Evolutionary conservation across 2,113 vertebrate genomes (phyloP), one percentile per base, ranked within the genome.

Genomic region (Sebastes schlegelii): DNA sequence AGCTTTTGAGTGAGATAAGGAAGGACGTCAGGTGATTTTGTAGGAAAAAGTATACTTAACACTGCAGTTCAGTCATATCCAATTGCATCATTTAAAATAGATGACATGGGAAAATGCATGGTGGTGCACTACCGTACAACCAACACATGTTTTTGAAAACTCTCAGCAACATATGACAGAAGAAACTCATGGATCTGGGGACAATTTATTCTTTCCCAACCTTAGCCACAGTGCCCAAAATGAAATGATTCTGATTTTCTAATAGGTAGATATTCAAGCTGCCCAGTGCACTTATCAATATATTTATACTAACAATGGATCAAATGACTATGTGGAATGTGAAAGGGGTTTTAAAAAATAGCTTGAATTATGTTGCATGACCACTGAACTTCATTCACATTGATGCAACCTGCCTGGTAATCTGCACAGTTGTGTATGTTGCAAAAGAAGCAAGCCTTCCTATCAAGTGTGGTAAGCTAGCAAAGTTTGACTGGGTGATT

Each of bases 51-150:
- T 23, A 62, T 69, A 63, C 58, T 79, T 71, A 75, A 66, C 17
- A 14, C 45, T 7, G 17, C 54, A 21, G 17, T 34, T 79, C 67
- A 45, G 51, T 77, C 64, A 66, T 26, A 54, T 82, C 49, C 26
- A 64, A 34, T 81, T 73, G 42, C 51, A 51, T 82, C 61, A 51
- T 55, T 34, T n/a, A 4, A 69, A 69, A 48, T n/a, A 14, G 66
- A 73, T 74, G 62, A 70, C 70, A 73, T 70, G 74, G 76, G 40
- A 79, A 82, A 86, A 55, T 57, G 43, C 42, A 58, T 17, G 65
- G 23, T n/a, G 64, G 42, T 66, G 45, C 17, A 23, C 12, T 51
- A 63, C n/a, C 49, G 40, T 9, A 58, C 67, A 73, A 9, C 52
- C 54, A 48, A 48, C 7, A 13, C 17, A 5, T 17, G 34, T 54